phyloP scores from a whole-genome alignment of 1,140 invertebrate genomes.

The Cydia fagiglandana region DNA sequence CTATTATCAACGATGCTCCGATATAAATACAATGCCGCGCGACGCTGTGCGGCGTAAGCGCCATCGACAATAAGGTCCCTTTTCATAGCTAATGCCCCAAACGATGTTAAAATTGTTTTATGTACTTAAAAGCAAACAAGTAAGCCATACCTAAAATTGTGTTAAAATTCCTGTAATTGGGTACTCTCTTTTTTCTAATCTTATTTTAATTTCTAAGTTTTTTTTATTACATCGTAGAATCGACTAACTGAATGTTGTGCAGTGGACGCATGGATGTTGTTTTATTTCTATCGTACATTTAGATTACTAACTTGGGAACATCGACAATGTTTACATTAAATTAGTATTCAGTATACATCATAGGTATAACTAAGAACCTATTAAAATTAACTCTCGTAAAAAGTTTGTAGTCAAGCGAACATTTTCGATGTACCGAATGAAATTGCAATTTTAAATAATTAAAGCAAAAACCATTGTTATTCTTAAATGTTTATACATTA shows the following conservation, averaged over 20 bases:
- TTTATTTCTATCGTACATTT: constrained; percentile 1
- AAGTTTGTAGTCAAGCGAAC: background rate
- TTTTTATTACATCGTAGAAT: constrained; percentile 19
- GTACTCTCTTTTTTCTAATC: background rate
- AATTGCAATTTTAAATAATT: background rate
- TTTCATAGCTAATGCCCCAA: too few species aligned
- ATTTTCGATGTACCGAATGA: constrained; percentile 7
- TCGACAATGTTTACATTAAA: background rate
- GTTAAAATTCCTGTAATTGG: constrained; percentile 9
- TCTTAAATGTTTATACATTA: background rate
- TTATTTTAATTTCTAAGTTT: background rate
- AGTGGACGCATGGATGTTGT: constrained; percentile 24
- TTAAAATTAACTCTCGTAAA: too few species aligned
- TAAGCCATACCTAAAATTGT: background rate
- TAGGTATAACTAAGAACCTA: too few species aligned
- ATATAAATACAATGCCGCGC: too few species aligned
- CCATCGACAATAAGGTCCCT: too few species aligned
- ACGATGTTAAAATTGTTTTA: too few species aligned
- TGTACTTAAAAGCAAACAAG: too few species aligned
- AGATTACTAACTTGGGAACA: background rate
- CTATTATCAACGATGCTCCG: too few species aligned
- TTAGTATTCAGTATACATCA: too few species aligned
- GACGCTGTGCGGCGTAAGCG: too few species aligned
- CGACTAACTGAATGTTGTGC: constrained; percentile 16
- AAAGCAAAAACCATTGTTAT: constrained; percentile 1